Evolutionary conservation across 2,113 vertebrate genomes (phyloP).

Genomic region (Lycocorax pyrrhopterus): DNA sequence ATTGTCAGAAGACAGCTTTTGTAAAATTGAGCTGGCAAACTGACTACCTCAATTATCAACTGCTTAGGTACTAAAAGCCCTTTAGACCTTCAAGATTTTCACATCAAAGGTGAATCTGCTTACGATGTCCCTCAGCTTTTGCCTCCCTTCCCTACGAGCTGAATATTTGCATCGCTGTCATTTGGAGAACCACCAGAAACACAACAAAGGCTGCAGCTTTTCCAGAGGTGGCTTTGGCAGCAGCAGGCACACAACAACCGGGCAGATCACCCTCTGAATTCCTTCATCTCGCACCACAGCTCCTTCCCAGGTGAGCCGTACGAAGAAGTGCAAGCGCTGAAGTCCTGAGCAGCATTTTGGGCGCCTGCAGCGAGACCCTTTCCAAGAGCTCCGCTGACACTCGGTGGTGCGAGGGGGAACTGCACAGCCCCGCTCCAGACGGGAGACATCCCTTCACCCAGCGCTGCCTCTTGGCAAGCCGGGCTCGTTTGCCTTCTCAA

Average conservation of each 20-base stretch:
- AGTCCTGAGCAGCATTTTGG: not conserved
- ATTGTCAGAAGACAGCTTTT: not conserved
- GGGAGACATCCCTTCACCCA: not conserved
- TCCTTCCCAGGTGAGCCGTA: not conserved
- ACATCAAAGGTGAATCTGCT: not conserved
- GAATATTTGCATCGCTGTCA: not conserved
- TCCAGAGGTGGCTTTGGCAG: not conserved
- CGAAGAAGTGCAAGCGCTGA: not conserved
- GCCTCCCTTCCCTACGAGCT: not conserved
- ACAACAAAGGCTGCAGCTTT: not conserved
- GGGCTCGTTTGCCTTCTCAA: rapidly evolving
- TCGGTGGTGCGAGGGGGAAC: not conserved
- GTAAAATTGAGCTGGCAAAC: not conserved
- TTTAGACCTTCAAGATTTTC: not conserved
- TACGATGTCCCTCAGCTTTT: not conserved
- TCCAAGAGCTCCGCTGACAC: conserved; percentile 19
- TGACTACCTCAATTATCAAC: not conserved
- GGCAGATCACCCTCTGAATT: not conserved
- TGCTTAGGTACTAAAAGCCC: not conserved
- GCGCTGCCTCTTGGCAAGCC: rapidly evolving
- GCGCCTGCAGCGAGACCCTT: not conserved
- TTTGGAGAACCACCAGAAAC: not conserved
- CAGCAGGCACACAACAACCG: not conserved
- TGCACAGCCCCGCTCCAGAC: not conserved
- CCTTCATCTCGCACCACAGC: not conserved